Evolutionary conservation across 2,888 invertebrate genomes (phyloP), one percentile per base, ranked within the genome.

Genomic region (Melanotus villosus): DNA sequence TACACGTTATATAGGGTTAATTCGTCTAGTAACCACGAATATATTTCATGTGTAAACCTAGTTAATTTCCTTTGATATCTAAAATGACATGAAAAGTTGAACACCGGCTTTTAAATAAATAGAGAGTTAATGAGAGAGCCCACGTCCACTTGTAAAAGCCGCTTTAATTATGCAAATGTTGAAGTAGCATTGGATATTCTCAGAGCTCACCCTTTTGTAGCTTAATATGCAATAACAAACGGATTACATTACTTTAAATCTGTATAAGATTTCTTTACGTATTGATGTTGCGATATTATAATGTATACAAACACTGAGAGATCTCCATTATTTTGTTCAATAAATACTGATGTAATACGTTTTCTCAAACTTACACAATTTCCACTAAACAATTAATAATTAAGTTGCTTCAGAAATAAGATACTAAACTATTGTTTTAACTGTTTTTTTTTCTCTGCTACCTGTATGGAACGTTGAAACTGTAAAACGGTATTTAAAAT

Each of bases 61-160:
- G 34, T 54, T 34, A 54, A 54, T 54, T 54, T 54, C 54, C 54
- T 54, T 54, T 54, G 54, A 54, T 16, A 16, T 34, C 16, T 54
- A 34, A 54, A 54, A 30, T 54, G 32, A 54, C 30, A 32, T 54
- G 14, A 19, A 32, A 54, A 34, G 34, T 16, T 54, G 54, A 54
- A 54, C 34, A 54, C 16, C 54, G n/a, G 34, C 41, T 57, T 57
- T 38, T 57, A 57, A 57, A 57, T 57, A 57, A 57, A 57, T 57
- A 19, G 23, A 34, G 38, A 18, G 23, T 19, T 38, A 57, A 57
- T 57, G 57, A 57, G 36, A 38, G 57, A 41, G 41, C 14, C 21
- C 38, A 16, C 57, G 38, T 57, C 41, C 57, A 38, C 38, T 36
- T 57, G 23, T 38, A 57, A 57, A 57, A 57, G 57, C 57, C 12